Percentiles rank a stretch among this genome's conserved stretches.
Conservation (phyloP, 2,797 vertebrate species). For the Cossypha heuglini region DNA sequence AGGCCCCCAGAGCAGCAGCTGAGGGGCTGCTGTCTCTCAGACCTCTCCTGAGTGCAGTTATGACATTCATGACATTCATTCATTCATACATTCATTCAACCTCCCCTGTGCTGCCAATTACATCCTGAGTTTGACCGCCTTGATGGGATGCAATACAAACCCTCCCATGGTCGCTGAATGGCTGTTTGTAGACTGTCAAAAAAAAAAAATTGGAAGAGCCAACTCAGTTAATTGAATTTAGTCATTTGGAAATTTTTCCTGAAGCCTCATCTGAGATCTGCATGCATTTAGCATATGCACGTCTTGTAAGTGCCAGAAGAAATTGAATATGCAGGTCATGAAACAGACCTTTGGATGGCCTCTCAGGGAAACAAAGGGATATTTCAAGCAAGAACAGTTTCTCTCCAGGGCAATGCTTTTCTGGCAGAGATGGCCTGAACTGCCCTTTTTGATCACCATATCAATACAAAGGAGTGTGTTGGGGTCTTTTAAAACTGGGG, state of each 20-base stretch:
- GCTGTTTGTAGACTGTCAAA: neutral
- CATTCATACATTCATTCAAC: no score
- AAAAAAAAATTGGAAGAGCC: neutral
- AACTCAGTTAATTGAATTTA: neutral
- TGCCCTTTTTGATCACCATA: neutral
- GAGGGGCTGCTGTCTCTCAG: neutral
- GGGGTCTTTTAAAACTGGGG: neutral
- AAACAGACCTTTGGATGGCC: neutral
- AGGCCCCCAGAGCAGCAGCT: neutral
- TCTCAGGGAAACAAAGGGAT: neutral
- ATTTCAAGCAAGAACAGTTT: neutral
- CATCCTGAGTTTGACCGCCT: neutral
- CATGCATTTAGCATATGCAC: neutral
- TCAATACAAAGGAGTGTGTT: neutral
- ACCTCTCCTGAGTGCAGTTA: neutral
- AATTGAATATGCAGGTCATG: neutral
- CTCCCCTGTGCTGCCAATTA: neutral
- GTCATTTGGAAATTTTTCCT: neutral
- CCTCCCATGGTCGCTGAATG: neutral
- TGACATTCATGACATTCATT: neutral
- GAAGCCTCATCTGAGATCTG: neutral
- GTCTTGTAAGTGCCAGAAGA: neutral
- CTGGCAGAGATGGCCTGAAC: neutral
- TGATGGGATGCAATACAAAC: neutral
- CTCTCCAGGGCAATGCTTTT: neutral